phyloP scores from a whole-genome alignment of 2,888 invertebrate genomes.

The Apoda limacodes region DNA sequence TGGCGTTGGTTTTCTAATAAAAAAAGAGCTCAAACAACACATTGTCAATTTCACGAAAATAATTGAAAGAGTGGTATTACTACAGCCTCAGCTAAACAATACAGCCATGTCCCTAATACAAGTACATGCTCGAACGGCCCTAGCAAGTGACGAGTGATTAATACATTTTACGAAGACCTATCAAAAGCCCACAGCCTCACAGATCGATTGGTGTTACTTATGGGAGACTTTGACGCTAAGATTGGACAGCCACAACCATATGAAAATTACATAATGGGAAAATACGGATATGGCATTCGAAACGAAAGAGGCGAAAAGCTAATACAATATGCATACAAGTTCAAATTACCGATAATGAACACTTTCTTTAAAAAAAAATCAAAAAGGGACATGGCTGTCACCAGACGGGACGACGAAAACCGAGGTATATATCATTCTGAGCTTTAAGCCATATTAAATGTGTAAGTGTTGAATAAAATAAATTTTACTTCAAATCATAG shows the following conservation, averaged over 20 bases:
- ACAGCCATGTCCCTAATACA: conserved; percentile 13
- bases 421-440: conserved; percentile 2
- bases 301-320: conserved; percentile 13
- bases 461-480: neutral
- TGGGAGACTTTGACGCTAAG: no score
- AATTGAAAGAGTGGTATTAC: conserved; percentile 12
- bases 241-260: conserved; percentile 9
- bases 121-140: conserved; percentile 17
- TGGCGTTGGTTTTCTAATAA: conserved; percentile 14
- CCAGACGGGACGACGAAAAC: conserved; percentile 1
- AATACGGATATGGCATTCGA: conserved; percentile 10
- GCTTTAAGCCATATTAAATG: neutral
- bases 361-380: conserved; percentile 8
- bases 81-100: conserved; percentile 6
- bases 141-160: conserved; percentile 12
- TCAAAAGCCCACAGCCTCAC: no score
- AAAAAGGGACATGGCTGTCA: neutral
- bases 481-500: neutral
- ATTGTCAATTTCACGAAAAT: conserved; percentile 8
- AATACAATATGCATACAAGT: conserved; percentile 11
- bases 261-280: conserved; percentile 11
- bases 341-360: conserved; percentile 15
- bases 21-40: conserved; percentile 8
- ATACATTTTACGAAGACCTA: no score
- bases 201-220: no score